A percentile compares a stretch with the other conserved stretches of the same genome.
phyloP scores from a whole-genome alignment of 2,797 vertebrate genomes.

The Chrosomus eos region DNA sequence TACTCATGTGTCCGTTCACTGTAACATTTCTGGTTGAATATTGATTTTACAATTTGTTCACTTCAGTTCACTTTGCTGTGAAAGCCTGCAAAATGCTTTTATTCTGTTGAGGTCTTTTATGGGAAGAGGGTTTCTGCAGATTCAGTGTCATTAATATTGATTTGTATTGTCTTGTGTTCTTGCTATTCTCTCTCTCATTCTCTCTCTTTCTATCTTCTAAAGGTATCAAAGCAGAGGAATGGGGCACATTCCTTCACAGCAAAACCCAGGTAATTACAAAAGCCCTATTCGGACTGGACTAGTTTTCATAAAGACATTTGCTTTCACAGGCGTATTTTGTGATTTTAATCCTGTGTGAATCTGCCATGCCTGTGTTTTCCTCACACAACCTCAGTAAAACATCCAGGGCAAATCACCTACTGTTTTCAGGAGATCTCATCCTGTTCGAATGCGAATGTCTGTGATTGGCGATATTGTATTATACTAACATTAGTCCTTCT shows the following conservation, averaged over 20 bases:
- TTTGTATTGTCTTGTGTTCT: neutral
- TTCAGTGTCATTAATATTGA: slow-evolving; percentile 18
- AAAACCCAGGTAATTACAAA: slow-evolving; percentile 79
- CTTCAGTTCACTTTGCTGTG: neutral
- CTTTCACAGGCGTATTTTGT: neutral
- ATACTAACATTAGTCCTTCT: neutral
- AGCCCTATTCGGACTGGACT: neutral
- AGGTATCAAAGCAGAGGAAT: slow-evolving; percentile 84
- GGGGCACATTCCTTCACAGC: slow-evolving; percentile 84
- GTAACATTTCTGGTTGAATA: slow-evolving; percentile 16
- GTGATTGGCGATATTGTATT: neutral
- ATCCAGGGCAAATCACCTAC: neutral
- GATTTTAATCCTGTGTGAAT: neutral
- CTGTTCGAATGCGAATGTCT: neutral
- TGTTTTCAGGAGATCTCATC: neutral
- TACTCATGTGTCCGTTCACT: neutral
- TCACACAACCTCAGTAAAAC: neutral
- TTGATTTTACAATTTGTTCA: slow-evolving; percentile 41
- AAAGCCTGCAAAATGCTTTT: slow-evolving; percentile 24
- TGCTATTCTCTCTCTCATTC: neutral
- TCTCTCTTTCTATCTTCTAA: slow-evolving; percentile 40
- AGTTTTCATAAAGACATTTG: neutral
- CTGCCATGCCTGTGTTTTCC: neutral
- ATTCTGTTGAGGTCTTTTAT: slow-evolving; percentile 6
- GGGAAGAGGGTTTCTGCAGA: slow-evolving; percentile 1